Evolutionary conservation across 2,113 vertebrate genomes (phyloP), one percentile per base, ranked within the genome.

Genomic region (Ageneiosus marmoratus): DNA sequence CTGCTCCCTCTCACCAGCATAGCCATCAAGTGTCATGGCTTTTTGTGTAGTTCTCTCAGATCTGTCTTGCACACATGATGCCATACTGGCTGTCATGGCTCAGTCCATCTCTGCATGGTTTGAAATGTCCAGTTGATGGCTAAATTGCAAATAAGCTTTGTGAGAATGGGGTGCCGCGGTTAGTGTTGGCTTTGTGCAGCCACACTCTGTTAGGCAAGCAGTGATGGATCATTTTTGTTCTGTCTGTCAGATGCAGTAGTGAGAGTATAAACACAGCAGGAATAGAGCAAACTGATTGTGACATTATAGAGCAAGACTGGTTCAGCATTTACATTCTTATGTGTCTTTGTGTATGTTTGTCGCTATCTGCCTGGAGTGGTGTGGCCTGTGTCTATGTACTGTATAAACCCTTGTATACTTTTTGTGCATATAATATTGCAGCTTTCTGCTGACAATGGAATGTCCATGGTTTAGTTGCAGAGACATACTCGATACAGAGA

Each of bases 211-310:
- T 80, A 70, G 76, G 51, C 18, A 27, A n/a, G 9, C 34, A 58
- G 79, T 60, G 69, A 73, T 16, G 24, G 53, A 60, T 85, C 55
- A 63, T 82, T 85, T 81, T 62, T 62, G 22, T 11, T 63, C 29
- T 63, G 60, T 80, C 5, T 48, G 27, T 48, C 50, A 22, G 77
- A 63, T 75, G 65, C 81, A 85, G 80, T 77, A 60, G 78, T 83
- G 76, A 65, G 70, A 86, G 82, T 86, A 77, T 83, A 58, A 53
- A 77, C 56, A 77, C 69, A 56, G 72, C 65, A 81, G 67, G 79
- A 85, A n/a, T 44, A 41, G 55, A 53, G 63, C 55, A 69, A 34
- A 37, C 16, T 67, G 63, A 73, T 69, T 11, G 32, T 70, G 77
- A 58, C 55, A 73, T 51, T 80, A 34, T 51, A 34, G 55, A 83